phyloP scores from a whole-genome alignment of 1,140 invertebrate species.

The Cheumatopsyche charites region DNA sequence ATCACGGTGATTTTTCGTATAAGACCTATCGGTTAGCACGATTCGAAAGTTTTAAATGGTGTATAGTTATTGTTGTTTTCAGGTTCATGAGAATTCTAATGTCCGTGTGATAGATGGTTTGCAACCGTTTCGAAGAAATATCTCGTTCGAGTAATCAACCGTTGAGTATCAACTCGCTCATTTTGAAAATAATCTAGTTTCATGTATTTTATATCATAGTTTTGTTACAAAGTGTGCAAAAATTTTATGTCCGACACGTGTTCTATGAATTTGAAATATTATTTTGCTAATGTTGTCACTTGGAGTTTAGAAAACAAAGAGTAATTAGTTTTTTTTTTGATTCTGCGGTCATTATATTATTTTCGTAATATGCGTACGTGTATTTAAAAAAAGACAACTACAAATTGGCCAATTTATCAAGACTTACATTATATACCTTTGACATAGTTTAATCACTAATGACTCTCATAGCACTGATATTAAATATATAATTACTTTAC shows the following conservation, averaged over 20 bases:
- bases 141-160: too few species aligned
- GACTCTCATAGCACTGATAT: too few species aligned
- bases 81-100: not conserved
- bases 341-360: not conserved
- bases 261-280: too few species aligned
- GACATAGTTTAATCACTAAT: conserved; percentile 5
- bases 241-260: too few species aligned
- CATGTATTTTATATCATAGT: too few species aligned
- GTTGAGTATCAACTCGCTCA: too few species aligned
- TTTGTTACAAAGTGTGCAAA: too few species aligned
- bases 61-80: not conserved
- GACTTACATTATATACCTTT: not conserved
- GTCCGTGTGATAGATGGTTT: too few species aligned
- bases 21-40: not conserved
- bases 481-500: too few species aligned
- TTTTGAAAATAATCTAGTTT: too few species aligned
- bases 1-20: not conserved
- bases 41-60: not conserved
- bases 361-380: not conserved
- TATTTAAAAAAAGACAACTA: not conserved
- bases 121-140: too few species aligned
- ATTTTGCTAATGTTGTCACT: too few species aligned
- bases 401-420: not conserved
- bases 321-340: not conserved
- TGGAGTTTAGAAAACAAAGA: not conserved